A percentile compares a stretch with the other conserved stretches of the same genome.
Conservation (phyloP, 1,140 invertebrate genomes). For the Idris sp. region DNA sequence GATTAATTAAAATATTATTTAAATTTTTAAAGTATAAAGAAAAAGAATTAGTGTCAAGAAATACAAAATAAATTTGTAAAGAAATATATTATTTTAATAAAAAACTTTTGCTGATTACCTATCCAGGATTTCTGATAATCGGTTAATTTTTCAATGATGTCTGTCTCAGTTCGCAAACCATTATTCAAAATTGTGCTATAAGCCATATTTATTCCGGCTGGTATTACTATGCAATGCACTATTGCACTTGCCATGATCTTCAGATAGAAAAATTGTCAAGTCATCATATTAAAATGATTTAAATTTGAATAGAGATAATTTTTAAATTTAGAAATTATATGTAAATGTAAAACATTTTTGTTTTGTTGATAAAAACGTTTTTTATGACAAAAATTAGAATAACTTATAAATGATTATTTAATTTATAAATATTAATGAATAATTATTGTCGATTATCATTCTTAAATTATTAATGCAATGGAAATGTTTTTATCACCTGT, state of each 20-base stretch:
- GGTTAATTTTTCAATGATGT: slow-evolving; percentile 44
- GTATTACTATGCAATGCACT: slow-evolving; percentile 76
- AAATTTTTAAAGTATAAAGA: too few species aligned
- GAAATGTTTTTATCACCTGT: slow-evolving; percentile 52
- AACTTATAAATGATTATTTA: too few species aligned
- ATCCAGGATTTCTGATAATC: slow-evolving; percentile 77
- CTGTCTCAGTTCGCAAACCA: slow-evolving; percentile 68
- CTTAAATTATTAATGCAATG: too few species aligned
- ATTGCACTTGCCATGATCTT: slow-evolving; percentile 76
- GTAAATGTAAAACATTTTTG: too few species aligned
- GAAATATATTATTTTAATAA: slow-evolving; percentile 8
- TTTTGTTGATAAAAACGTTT: too few species aligned
- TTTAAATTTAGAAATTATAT: background rate
- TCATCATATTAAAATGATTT: background rate
- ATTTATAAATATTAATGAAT: background rate
- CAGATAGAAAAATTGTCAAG: slow-evolving; percentile 16
- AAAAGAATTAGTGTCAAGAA: too few species aligned
- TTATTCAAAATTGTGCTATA: slow-evolving; percentile 78
- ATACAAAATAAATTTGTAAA: too few species aligned
- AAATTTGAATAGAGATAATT: background rate
- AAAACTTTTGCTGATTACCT: too few species aligned
- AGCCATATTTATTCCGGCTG: slow-evolving; percentile 79
- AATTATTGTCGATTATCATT: too few species aligned
- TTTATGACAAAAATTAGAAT: too few species aligned
- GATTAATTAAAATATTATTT: background rate